Conservation (phyloP, 2,113 vertebrate species). For the Vulpes vulpes region DNA sequence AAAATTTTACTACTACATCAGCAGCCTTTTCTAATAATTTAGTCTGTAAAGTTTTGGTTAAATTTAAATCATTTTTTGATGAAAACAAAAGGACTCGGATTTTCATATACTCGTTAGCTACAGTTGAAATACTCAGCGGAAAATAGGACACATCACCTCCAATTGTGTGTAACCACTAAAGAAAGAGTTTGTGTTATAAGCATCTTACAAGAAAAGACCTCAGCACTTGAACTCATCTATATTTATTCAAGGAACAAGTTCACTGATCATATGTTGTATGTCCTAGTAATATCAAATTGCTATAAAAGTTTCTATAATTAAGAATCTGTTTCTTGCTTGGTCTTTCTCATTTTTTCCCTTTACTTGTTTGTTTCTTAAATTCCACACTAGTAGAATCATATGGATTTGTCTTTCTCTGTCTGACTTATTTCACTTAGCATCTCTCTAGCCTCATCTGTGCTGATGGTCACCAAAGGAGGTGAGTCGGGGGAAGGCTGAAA, state of each 20-base stretch:
- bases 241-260: not conserved
- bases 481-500: not conserved
- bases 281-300: not conserved
- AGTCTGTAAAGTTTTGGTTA: not conserved
- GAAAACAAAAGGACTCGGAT: not conserved
- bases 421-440: not conserved
- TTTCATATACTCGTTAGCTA: not conserved
- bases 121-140: not conserved
- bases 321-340: not conserved
- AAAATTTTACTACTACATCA: not conserved
- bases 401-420: not conserved
- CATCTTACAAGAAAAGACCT: not conserved
- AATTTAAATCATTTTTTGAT: slow-evolving; percentile 42
- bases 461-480: not conserved
- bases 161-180: not conserved
- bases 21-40: not conserved
- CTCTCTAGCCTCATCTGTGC: not conserved
- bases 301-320: not conserved
- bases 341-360: not conserved
- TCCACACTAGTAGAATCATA: no score
- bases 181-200: not conserved
- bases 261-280: not conserved
- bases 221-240: not conserved
- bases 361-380: not conserved
- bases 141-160: not conserved